Percentiles rank a stretch among this genome's conserved stretches.
These are phyloP conservation scores for Heterocephalus glaber DNA, from an alignment of 2,113 vertebrate species.

Conservation along the genomic window DNA sequence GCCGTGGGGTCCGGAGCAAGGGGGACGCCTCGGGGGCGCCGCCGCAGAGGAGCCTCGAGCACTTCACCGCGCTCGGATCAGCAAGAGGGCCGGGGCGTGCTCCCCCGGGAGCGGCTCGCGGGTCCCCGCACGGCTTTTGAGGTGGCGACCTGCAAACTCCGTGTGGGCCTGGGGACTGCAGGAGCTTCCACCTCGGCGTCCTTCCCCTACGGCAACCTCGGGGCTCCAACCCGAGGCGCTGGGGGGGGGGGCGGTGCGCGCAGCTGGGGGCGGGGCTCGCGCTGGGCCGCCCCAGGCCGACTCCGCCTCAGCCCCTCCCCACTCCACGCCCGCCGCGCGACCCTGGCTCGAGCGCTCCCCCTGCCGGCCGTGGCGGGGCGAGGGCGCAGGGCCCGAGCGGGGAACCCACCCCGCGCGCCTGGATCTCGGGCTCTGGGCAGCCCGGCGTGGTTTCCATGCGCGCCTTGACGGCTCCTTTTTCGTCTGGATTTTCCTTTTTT, in stretches of 20 bases:
- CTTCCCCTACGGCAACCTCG: no score
- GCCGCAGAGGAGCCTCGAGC: neutral
- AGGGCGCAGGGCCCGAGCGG: accelerated
- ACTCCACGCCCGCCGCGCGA: accelerated
- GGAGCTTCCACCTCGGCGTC: neutral
- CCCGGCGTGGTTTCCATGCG: neutral
- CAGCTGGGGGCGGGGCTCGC: neutral
- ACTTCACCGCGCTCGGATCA: neutral
- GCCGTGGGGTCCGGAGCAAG: neutral
- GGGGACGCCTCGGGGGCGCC: accelerated
- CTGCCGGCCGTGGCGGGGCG: neutral
- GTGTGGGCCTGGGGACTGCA: no score
- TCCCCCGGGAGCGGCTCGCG: no score
- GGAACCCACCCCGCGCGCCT: accelerated
- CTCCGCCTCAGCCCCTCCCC: accelerated
- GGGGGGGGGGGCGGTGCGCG: neutral
- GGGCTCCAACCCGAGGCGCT: accelerated
- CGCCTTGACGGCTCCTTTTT: neutral
- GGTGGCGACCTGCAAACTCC: neutral
- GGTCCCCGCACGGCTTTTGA: neutral
- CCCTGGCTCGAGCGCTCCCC: conserved; percentile 37
- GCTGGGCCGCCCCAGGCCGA: neutral
- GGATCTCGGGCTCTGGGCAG: neutral
- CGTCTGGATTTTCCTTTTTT: neutral
- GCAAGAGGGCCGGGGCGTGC: no score